Conservation (phyloP, 2,888 invertebrate genomes). For the Lasioglossum lativentre region DNA sequence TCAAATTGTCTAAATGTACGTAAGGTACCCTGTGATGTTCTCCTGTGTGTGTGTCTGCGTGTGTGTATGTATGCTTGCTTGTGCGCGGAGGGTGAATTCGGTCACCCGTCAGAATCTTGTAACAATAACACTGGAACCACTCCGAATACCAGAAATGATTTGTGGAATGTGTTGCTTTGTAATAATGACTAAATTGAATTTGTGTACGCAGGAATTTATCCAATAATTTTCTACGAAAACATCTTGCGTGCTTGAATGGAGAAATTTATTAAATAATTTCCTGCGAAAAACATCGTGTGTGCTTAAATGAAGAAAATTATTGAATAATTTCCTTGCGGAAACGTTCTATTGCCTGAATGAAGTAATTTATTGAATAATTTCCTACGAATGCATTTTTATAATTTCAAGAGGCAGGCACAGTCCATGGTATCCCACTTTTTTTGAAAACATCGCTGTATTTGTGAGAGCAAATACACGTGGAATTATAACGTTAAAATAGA, state of each 20-base stretch:
- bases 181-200: neutral
- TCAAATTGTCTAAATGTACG: constrained; percentile 1
- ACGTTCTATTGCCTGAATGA: neutral
- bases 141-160: neutral
- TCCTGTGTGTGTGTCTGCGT: too few species aligned
- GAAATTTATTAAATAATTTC: neutral
- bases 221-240: neutral
- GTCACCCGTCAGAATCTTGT: neutral
- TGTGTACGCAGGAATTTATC: neutral
- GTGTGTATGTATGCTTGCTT: neutral
- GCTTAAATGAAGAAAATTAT: neutral
- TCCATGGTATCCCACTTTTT: too few species aligned
- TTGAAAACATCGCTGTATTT: too few species aligned
- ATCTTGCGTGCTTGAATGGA: neutral
- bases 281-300: neutral
- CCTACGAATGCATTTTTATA: neutral
- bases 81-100: neutral
- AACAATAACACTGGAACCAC: neutral
- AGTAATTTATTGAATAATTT: neutral
- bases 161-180: neutral
- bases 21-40: neutral
- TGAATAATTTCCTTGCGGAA: neutral
- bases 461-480: too few species aligned
- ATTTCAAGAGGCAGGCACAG: neutral
- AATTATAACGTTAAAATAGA: neutral